Evolutionary conservation across 2,888 invertebrate genomes (phyloP).

Genomic region (Mamestra brassicae): DNA sequence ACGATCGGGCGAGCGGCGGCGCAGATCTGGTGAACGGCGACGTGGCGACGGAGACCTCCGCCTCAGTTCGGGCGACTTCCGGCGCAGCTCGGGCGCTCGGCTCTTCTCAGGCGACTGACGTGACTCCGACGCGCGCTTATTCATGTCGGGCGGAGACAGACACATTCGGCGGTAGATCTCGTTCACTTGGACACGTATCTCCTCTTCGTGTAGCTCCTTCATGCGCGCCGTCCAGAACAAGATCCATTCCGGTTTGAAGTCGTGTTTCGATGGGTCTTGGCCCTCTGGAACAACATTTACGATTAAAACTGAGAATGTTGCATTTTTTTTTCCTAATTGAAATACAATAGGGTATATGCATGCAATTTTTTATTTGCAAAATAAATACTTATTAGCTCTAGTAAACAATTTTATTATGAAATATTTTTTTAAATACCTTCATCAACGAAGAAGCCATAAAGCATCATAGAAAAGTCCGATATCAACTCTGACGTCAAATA

Average conservation of each 20-base stretch:
- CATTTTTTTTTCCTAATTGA: neutral
- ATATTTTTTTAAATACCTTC: no score
- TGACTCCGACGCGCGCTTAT: constrained; percentile 48
- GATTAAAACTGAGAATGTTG: neutral
- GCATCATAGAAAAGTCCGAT: no score
- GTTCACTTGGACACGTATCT: constrained; percentile 92
- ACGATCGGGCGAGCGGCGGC: constrained; percentile 41
- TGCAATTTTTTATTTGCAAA: no score
- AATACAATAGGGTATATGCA: no score
- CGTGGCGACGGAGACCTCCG: constrained; percentile 50
- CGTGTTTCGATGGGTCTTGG: constrained; percentile 94
- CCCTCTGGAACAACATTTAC: constrained; percentile 83
- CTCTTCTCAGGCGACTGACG: constrained; percentile 12
- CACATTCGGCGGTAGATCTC: constrained; percentile 93
- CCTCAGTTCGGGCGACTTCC: constrained; percentile 46
- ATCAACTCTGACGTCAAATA: no score
- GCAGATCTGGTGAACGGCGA: constrained; percentile 43
- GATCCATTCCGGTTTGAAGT: constrained; percentile 97
- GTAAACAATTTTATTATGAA: no score
- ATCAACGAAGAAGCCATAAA: no score
- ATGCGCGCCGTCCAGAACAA: constrained; percentile 95
- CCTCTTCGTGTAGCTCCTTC: constrained; percentile 94
- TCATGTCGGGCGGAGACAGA: constrained; percentile 80
- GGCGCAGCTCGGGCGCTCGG: constrained; percentile 53
- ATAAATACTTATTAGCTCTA: no score